phyloP scores from a whole-genome alignment of 2,888 invertebrate genomes.

The Sphinx pinastri region DNA sequence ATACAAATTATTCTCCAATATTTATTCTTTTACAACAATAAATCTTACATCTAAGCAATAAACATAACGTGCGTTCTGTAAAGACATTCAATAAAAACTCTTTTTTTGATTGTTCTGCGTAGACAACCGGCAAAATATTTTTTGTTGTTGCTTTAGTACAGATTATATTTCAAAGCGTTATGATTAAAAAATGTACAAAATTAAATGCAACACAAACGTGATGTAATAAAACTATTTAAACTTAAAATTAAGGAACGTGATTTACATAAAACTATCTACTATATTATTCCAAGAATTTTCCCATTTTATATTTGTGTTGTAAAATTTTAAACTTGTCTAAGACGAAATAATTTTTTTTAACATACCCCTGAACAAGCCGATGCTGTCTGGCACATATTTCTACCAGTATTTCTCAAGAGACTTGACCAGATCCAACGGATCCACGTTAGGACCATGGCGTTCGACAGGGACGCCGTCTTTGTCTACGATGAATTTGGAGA shows the following conservation, averaged over 20 bases:
- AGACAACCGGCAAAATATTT: background rate
- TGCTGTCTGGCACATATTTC: constrained; percentile 32
- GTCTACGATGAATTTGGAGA: constrained; percentile 91
- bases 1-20: background rate
- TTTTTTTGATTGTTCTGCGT: background rate
- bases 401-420: constrained; percentile 84
- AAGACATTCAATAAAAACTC: background rate
- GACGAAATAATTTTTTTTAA: background rate
- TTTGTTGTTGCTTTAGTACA: background rate
- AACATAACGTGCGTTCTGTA: background rate
- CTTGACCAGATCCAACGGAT: constrained; percentile 78
- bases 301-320: background rate
- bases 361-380: background rate
- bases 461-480: constrained; percentile 88
- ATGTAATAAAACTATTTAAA: background rate
- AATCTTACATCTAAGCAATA: constrained; percentile 30
- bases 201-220: background rate
- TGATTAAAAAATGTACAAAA: background rate
- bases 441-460: constrained; percentile 86
- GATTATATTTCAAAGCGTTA: background rate
- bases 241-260: background rate
- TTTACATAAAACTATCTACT: background rate
- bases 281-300: background rate
- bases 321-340: background rate
- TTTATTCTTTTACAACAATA: constrained; percentile 16